phyloP scores from a whole-genome alignment of 2,888 invertebrate species.

The Toxonevra muliebris region DNA sequence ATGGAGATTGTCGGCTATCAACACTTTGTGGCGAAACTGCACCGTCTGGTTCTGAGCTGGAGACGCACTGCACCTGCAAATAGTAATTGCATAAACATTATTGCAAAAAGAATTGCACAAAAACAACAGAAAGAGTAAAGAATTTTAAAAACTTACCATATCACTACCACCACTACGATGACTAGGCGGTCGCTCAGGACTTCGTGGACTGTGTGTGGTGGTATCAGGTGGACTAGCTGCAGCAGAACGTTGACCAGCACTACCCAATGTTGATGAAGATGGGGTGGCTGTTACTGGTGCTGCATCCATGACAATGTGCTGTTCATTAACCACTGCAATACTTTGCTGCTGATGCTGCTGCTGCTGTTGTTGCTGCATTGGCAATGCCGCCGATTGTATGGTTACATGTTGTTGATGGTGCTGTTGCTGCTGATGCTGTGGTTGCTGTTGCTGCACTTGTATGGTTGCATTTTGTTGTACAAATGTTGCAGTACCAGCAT shows the following conservation, averaged over 20 bases:
- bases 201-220: slow-evolving; percentile 83
- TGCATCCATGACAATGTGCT: slow-evolving; percentile 51
- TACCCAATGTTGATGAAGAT: slow-evolving; percentile 19
- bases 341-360: slow-evolving; percentile 35
- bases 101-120: slow-evolving; percentile 8
- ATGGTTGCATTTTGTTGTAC: slow-evolving; percentile 88
- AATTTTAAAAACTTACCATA: slow-evolving; percentile 55
- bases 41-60: slow-evolving; percentile 84
- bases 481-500: slow-evolving; percentile 73
- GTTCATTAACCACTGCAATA: slow-evolving; percentile 44
- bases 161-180: slow-evolving; percentile 64
- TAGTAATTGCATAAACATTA: slow-evolving; percentile 6
- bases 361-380: slow-evolving; percentile 25
- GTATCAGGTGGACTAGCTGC: slow-evolving; percentile 82
- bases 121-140: background rate
- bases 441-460: slow-evolving; percentile 69
- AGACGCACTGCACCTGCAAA: slow-evolving; percentile 87
- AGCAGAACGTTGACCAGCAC: slow-evolving; percentile 49
- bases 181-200: slow-evolving; percentile 66
- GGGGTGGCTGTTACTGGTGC: slow-evolving; percentile 37
- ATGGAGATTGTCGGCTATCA: slow-evolving; percentile 63
- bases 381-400: slow-evolving; percentile 41
- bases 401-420: slow-evolving; percentile 43
- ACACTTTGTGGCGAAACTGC: slow-evolving; percentile 66
- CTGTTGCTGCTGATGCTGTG: slow-evolving; percentile 46